Evolutionary conservation across 2,113 vertebrate genomes (phyloP).

Genomic region (Misgurnus anguillicaudatus): DNA sequence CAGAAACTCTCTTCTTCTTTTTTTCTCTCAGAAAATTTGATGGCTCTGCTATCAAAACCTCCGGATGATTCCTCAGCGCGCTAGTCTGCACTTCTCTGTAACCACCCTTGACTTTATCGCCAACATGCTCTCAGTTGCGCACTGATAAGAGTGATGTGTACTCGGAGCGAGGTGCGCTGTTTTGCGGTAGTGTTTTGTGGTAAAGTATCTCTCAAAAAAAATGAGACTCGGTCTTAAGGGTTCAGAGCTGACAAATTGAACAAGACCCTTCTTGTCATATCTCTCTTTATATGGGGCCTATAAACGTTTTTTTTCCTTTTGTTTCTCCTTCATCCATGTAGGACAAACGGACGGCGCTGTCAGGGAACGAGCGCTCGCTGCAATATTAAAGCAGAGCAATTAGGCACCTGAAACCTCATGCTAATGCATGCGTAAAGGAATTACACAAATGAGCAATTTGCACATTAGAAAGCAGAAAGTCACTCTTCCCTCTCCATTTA

Average conservation of each 20-base stretch:
- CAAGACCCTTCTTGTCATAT: constrained; percentile 56
- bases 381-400: constrained; percentile 7
- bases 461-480: constrained; percentile 26
- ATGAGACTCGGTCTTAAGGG: constrained; percentile 8
- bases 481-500: constrained; percentile 1
- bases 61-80: neutral
- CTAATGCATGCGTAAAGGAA: constrained; percentile 31
- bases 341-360: neutral
- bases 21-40: neutral
- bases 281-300: constrained; percentile 27
- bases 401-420: constrained; percentile 18
- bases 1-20: constrained; percentile 9
- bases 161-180: constrained; percentile 14
- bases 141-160: constrained; percentile 37
- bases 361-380: neutral
- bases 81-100: neutral
- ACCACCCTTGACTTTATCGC: constrained; percentile 32
- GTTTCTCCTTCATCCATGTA: neutral
- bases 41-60: neutral
- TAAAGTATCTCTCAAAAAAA: constrained; percentile 45
- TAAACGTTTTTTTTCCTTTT: constrained; percentile 18
- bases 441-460: constrained; percentile 41
- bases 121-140: neutral
- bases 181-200: neutral
- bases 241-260: constrained; percentile 59